A percentile compares a stretch with the other conserved stretches of the same genome.
These are phyloP conservation scores for Lordiphosa fenestrarum DNA, from an alignment of 2,888 invertebrate genomes.

Conservation along the genomic window DNA sequence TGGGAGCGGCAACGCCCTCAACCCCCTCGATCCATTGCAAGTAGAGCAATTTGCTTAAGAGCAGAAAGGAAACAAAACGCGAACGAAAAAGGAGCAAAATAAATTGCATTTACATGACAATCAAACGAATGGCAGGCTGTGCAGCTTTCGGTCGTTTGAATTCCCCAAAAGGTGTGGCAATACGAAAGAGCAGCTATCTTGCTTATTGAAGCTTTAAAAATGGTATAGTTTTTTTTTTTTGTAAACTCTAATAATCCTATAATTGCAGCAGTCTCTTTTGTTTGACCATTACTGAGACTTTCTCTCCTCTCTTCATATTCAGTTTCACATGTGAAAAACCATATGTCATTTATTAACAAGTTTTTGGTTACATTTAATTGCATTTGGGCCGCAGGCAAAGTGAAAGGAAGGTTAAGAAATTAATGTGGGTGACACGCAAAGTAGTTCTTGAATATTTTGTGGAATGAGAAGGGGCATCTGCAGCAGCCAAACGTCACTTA, in stretches of 20 bases:
- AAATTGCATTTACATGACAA: slow-evolving; percentile 67
- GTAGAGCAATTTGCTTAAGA: slow-evolving; percentile 61
- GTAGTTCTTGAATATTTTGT: slow-evolving; percentile 21
- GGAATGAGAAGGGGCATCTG: too few relatives aligned
- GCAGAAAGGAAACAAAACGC: slow-evolving; percentile 15
- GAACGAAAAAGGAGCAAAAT: slow-evolving; percentile 30
- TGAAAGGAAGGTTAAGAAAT: slow-evolving; percentile 45
- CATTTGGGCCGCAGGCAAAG: slow-evolving; percentile 46
- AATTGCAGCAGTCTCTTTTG: too few relatives aligned
- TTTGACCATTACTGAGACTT: too few relatives aligned
- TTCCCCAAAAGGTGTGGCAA: slow-evolving; percentile 41
- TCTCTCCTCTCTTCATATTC: too few relatives aligned
- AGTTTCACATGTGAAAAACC: background rate
- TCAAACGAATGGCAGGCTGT: slow-evolving; percentile 34
- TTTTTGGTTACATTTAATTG: slow-evolving; percentile 42
- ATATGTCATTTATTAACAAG: background rate
- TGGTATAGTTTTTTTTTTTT: too few relatives aligned
- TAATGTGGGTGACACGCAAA: slow-evolving; percentile 46
- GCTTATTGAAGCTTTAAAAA: too few relatives aligned
- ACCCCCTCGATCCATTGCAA: slow-evolving; percentile 27
- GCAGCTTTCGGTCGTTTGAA: slow-evolving; percentile 9
- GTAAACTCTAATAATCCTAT: too few relatives aligned
- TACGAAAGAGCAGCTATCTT: background rate
- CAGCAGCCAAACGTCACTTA: too few relatives aligned
- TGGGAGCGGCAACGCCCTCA: slow-evolving; percentile 33